Conservation (phyloP, 2,888 invertebrate species). For the Lasioglossum villosulum region DNA sequence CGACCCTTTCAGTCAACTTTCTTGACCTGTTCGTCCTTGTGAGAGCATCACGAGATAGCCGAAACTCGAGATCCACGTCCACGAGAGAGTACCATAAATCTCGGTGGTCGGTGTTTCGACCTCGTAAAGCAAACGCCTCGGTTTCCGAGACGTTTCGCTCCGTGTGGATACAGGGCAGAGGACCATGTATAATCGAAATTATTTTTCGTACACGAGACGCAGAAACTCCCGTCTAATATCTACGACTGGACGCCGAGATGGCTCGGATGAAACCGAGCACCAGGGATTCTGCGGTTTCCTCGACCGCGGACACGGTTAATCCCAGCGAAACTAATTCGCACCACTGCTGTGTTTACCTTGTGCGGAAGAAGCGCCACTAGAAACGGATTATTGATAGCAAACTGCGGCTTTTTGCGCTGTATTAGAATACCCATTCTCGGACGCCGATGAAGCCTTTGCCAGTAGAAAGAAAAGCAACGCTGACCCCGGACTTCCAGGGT, state of each 20-base stretch:
- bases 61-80: background rate
- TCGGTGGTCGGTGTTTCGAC: background rate
- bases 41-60: background rate
- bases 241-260: slow-evolving; percentile 1
- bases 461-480: background rate
- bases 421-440: background rate
- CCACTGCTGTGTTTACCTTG: slow-evolving; percentile 75
- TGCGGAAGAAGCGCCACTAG: slow-evolving; percentile 44
- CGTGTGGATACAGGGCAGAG: background rate
- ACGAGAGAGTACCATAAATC: background rate
- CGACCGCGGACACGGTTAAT: slow-evolving; percentile 77
- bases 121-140: slow-evolving; percentile 12
- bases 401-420: background rate
- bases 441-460: background rate
- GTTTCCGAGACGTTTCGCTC: background rate
- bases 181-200: slow-evolving; percentile 15
- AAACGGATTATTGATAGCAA: slow-evolving; percentile 70
- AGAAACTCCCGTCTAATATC: slow-evolving; percentile 40
- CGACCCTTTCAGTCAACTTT: slow-evolving; percentile 18
- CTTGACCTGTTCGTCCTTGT: background rate
- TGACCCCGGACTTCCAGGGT: background rate
- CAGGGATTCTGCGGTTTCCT: slow-evolving; percentile 59
- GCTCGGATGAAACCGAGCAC: slow-evolving; percentile 29
- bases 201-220: background rate
- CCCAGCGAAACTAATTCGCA: slow-evolving; percentile 79